Evolutionary conservation across 2,797 vertebrate genomes (phyloP), one percentile per base, ranked within the genome.

Genomic region (Valencia hispanica): DNA sequence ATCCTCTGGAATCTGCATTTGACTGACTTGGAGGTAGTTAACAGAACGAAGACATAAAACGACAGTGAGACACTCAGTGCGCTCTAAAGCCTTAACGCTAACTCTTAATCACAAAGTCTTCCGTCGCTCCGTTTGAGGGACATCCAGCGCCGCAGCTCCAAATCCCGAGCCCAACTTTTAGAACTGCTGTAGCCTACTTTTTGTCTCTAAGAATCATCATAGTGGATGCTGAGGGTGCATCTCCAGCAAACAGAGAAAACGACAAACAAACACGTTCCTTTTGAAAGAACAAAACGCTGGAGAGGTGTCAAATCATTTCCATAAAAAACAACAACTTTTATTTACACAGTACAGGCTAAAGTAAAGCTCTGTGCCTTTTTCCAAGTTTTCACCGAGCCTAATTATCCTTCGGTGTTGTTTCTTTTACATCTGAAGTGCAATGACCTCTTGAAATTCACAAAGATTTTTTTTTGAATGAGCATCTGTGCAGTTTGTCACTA

Each of bases 1-100:
- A 90, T 93, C 88, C 90, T 86, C 86, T 88, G 85, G 83, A 93
- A 94, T 93, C 90, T 91, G 82, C 89, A 91, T 93, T 92, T 92
- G 84, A 92, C 91, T 91, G 82, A 94, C 91, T 94, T 95, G 93
- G 93, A 94, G 89, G 86, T 86, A 90, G 89, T 91, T 91, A 85
- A 93, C 93, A 94, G 92, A 91, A 80, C 72, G 17, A 77, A 72
- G 79, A 92, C 88, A 92, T 93, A 85, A 94, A 94, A 91, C 84
- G 51, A 59, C 84, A 71, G 82, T 57, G 75, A 84, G 83, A 77
- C 85, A 84, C 81, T 85, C 73, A n/a, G 5, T 84, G 3, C 70
- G 43, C 82, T 82, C 78, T 79, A 69, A 69, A 72, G 70, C 86
- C 83, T 84, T 77, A 78, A 68, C 74, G 51, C 87, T 86, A 88